Percentiles rank a stretch among this genome's conserved stretches.
Conservation (phyloP, 2,113 vertebrate species). For the Zeus faber region DNA sequence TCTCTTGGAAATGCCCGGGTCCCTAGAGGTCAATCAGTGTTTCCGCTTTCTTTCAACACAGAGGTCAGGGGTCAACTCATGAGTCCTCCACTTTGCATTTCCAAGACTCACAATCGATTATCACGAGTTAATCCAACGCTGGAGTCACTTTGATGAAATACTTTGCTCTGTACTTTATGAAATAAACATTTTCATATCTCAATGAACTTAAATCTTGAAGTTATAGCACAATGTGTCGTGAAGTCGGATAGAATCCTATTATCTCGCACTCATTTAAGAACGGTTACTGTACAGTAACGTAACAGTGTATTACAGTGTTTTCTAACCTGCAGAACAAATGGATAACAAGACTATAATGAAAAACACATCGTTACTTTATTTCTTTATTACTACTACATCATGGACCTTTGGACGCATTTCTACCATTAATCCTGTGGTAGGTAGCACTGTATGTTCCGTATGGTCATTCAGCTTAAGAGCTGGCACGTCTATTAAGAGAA, state of each 20-base stretch:
- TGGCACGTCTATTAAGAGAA: constrained; percentile 37
- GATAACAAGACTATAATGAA: constrained; percentile 28
- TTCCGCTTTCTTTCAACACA: constrained; percentile 28
- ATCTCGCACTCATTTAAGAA: constrained; percentile 17
- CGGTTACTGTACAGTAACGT: constrained; percentile 24
- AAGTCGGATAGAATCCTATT: no score
- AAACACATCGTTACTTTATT: constrained; percentile 30
- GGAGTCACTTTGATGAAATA: constrained; percentile 5
- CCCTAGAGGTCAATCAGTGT: no score
- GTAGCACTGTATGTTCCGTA: constrained; percentile 13
- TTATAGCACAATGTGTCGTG: neutral
- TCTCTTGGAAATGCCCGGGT: neutral
- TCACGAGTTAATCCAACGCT: no score
- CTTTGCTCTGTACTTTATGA: no score
- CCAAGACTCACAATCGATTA: no score
- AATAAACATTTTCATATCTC: neutral
- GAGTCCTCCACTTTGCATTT: constrained; percentile 35
- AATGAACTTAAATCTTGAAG: neutral
- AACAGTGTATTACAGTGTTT: no score
- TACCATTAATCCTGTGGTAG: constrained; percentile 1
- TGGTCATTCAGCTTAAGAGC: constrained; percentile 48
- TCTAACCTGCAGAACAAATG: constrained; percentile 37
- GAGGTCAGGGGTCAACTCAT: constrained; percentile 59
- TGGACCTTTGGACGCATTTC: neutral
- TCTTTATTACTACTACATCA: constrained; percentile 10